A percentile compares a stretch with the other conserved stretches of the same genome.
These are phyloP conservation scores for Pagetopsis macropterus DNA, from an alignment of 2,797 vertebrate species.

Conservation along the genomic window DNA sequence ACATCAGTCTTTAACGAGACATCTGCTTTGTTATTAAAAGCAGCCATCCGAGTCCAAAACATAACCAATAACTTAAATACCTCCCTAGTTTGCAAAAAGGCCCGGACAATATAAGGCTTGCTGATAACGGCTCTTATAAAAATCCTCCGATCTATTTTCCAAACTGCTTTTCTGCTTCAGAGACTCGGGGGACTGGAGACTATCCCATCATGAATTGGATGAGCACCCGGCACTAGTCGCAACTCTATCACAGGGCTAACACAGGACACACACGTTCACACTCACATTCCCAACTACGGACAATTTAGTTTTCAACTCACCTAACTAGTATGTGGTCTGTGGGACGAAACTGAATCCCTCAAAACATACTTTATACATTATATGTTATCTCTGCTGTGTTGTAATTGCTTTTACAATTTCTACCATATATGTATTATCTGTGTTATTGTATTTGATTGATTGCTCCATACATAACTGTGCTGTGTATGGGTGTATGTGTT, in stretches of 20 bases:
- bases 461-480: too few species aligned
- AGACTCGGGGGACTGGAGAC: slow-evolving; percentile 5
- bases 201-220: slow-evolving; percentile 17
- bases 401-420: too few species aligned
- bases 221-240: slow-evolving; percentile 3
- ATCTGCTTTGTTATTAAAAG: slow-evolving; percentile 24
- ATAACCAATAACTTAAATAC: neutral
- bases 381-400: too few species aligned
- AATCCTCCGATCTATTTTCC: neutral
- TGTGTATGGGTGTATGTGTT: too few species aligned
- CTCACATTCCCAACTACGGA: slow-evolving; percentile 27
- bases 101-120: neutral
- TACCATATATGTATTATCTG: too few species aligned
- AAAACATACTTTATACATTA: neutral
- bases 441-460: too few species aligned
- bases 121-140: slow-evolving; percentile 11
- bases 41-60: slow-evolving; percentile 5
- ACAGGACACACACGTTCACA: slow-evolving; percentile 33
- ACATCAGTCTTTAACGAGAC: slow-evolving; percentile 5
- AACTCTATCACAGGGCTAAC: slow-evolving; percentile 22
- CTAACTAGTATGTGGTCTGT: slow-evolving; percentile 15
- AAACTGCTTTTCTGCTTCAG: neutral
- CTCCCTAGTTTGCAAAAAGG: slow-evolving; percentile 3
- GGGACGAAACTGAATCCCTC: slow-evolving; percentile 20
- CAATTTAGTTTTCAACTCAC: slow-evolving; percentile 31